phyloP scores from a whole-genome alignment of 2,113 vertebrate species.

The Lophochroa leadbeateri region DNA sequence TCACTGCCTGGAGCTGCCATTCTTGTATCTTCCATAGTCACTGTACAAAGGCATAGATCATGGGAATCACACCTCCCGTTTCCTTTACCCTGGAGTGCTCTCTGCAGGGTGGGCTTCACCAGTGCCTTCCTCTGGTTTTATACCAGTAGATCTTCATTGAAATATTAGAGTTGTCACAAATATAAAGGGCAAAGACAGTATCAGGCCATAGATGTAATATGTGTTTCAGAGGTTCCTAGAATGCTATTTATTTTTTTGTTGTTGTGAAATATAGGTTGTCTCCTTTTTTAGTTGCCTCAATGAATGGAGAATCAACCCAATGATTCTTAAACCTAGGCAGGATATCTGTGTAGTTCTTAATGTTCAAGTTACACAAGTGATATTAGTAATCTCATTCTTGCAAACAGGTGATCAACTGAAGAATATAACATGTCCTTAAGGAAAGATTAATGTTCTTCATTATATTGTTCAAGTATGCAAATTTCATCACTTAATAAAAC shows the following conservation, averaged over 20 bases:
- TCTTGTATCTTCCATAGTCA: not conserved
- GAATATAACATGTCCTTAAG: not conserved
- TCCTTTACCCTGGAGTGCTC: not conserved
- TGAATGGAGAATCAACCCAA: not conserved
- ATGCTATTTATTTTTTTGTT: not conserved
- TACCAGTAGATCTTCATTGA: not conserved
- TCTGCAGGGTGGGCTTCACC: not conserved
- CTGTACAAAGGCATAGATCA: not conserved
- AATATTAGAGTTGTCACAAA: fast-evolving
- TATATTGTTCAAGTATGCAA: not conserved
- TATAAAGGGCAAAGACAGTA: not conserved
- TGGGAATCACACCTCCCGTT: not conserved
- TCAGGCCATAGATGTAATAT: not conserved
- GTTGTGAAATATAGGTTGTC: not conserved
- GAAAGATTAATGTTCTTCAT: not conserved
- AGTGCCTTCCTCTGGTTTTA: not conserved
- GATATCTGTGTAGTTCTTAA: not conserved
- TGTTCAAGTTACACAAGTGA: not conserved
- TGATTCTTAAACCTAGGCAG: not conserved
- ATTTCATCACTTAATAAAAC: not conserved
- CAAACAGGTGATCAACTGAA: not conserved
- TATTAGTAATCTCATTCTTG: not conserved
- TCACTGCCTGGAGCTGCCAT: not conserved
- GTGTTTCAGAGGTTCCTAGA: not conserved
- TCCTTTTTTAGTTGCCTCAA: not conserved